These are phyloP conservation scores for Caranx melampygus DNA, from an alignment of 2,113 vertebrate genomes.

Conservation along the genomic window DNA sequence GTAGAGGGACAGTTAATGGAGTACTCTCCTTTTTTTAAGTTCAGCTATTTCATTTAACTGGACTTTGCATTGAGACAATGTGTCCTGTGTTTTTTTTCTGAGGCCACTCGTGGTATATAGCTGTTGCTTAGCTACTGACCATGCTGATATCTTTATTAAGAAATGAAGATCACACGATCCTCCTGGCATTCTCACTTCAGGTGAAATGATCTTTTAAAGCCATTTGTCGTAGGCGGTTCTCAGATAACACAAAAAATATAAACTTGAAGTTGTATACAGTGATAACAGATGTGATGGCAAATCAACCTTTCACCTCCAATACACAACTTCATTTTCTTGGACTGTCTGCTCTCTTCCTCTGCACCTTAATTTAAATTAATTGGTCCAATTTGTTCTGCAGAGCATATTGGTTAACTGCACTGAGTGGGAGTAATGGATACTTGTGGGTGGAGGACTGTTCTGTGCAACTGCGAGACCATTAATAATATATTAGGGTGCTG, in stretches of 20 bases:
- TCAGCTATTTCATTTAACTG: neutral
- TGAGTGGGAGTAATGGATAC: conserved; percentile 65
- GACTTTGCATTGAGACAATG: neutral
- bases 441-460: conserved; percentile 61
- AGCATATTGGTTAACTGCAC: conserved; percentile 66
- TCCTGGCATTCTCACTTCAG: neutral
- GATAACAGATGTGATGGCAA: conserved; percentile 4
- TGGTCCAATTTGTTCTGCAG: conserved; percentile 73
- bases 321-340: conserved; percentile 23
- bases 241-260: neutral
- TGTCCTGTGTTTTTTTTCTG: neutral
- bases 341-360: conserved; percentile 40
- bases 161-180: conserved; percentile 4
- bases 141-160: conserved; percentile 4
- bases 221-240: neutral
- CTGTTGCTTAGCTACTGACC: conserved; percentile 66
- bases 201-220: neutral
- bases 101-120: neutral
- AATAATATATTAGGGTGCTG: conserved; percentile 77
- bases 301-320: conserved; percentile 27
- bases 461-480: conserved; percentile 68
- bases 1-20: neutral
- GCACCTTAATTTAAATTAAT: conserved; percentile 71
- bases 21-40: neutral
- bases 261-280: neutral